Conservation (phyloP, 2,888 invertebrate species). For the Catocala fraxini region DNA sequence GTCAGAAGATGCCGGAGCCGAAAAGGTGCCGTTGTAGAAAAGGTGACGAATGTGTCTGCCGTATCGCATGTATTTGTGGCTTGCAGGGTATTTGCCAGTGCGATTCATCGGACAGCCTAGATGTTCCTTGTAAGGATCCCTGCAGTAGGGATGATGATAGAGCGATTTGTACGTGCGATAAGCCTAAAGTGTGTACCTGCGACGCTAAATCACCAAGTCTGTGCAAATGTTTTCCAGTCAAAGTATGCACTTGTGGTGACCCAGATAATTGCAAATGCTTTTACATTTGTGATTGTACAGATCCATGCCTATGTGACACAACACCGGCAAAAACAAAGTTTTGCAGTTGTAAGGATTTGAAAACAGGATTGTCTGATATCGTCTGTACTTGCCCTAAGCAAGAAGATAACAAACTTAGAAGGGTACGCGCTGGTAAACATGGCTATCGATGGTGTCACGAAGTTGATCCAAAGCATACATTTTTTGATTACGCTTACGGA, state of each 20-base stretch:
- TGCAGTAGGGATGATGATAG: conserved; percentile 63
- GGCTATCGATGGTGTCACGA: conserved; percentile 80
- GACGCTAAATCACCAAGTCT: conserved; percentile 37
- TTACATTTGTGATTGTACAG: conserved; percentile 66
- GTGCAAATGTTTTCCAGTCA: conserved; percentile 68
- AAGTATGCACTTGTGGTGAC: conserved; percentile 69
- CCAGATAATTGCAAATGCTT: conserved; percentile 73
- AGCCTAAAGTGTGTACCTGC: conserved; percentile 64
- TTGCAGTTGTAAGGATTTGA: conserved; percentile 67
- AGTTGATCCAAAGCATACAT: conserved; percentile 77
- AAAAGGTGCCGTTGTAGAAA: conserved; percentile 64
- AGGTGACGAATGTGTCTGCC: conserved; percentile 69
- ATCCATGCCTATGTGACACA: conserved; percentile 73
- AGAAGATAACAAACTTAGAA: conserved; percentile 65
- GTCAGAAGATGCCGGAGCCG: conserved; percentile 63
- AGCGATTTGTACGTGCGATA: conserved; percentile 66
- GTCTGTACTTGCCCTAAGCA: conserved; percentile 63
- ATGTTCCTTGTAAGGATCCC: conserved; percentile 55
- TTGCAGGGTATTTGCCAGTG: conserved; percentile 68
- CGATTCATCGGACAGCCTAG: conserved; percentile 56
- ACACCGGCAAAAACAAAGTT: conserved; percentile 46
- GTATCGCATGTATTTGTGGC: conserved; percentile 67
- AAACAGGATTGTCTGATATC: conserved; percentile 44
- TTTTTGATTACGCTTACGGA: conserved; percentile 76
- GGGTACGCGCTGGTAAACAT: conserved; percentile 71